Percentiles rank a stretch among this genome's conserved stretches.
Conservation (phyloP, 2,113 vertebrate species). For the Neotragus pygmaeus region DNA sequence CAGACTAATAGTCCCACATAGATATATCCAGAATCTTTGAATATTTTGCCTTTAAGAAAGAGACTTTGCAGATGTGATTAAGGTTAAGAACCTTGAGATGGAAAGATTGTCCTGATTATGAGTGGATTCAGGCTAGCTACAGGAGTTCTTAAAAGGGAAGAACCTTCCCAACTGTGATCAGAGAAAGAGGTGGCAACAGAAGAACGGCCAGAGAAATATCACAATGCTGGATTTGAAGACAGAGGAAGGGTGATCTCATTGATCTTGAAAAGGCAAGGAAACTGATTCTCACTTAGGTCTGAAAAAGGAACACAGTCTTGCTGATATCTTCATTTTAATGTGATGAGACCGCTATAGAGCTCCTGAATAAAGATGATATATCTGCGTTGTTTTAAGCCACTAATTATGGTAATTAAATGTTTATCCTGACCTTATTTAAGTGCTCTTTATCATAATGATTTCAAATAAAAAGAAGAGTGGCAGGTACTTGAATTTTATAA, state of each 20-base stretch:
- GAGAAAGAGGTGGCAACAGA: not conserved
- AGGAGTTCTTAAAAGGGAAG: not conserved
- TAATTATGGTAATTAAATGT: slow-evolving; percentile 37
- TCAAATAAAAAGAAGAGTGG: slow-evolving; percentile 7
- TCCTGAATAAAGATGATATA: not conserved
- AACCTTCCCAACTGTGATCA: not conserved
- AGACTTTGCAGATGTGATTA: not conserved
- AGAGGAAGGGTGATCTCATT: not conserved
- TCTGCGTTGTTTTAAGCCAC: not conserved
- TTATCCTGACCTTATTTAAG: not conserved
- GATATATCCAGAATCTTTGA: not conserved
- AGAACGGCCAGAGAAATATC: not conserved
- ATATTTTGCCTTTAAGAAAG: not conserved
- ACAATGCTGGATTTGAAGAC: not conserved
- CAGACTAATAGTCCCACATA: not conserved
- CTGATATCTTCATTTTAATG: not conserved
- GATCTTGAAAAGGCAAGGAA: not conserved
- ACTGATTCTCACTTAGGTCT: not conserved
- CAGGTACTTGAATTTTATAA: not conserved
- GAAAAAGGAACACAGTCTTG: not conserved
- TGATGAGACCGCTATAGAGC: not conserved
- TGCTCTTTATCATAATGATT: not conserved
- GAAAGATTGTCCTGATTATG: not conserved
- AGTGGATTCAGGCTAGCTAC: not conserved
- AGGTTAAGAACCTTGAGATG: not conserved